Evolutionary conservation across 2,113 vertebrate genomes (phyloP).

Genomic region (Gobio gobio): DNA sequence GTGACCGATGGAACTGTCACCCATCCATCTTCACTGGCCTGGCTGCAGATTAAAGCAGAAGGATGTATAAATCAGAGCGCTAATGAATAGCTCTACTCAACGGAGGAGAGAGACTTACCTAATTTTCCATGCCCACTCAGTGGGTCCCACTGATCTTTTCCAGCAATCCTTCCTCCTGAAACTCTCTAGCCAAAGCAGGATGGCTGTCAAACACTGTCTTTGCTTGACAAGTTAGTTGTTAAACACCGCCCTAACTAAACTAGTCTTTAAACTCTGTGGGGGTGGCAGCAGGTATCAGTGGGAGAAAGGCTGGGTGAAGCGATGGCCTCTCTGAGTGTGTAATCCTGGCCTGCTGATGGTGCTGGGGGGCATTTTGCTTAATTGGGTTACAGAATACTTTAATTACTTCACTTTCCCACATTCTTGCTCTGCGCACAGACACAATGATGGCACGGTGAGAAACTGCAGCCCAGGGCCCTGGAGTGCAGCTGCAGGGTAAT

Average conservation of each 20-base stretch:
- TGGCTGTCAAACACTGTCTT: constrained; percentile 14
- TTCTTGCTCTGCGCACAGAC: constrained; percentile 62
- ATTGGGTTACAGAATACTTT: constrained; percentile 78
- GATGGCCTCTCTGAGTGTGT: background rate
- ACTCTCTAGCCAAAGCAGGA: constrained; percentile 3
- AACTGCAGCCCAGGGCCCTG: constrained; percentile 57
- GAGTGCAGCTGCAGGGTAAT: constrained; percentile 78
- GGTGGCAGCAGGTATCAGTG: constrained; percentile 39
- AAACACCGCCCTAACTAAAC: constrained; percentile 21
- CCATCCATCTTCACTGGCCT: constrained; percentile 74
- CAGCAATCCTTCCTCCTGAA: background rate
- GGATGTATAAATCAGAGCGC: constrained; percentile 70
- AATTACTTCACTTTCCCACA: constrained; percentile 76
- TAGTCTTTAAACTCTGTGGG: constrained; percentile 26
- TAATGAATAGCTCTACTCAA: constrained; percentile 71
- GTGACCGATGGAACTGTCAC: constrained; percentile 73
- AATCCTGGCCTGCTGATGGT: constrained; percentile 39
- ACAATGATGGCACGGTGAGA: constrained; percentile 57
- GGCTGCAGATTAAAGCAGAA: constrained; percentile 70
- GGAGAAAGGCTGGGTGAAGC: constrained; percentile 2
- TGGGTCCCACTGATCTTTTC: constrained; percentile 7
- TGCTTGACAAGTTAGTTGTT: constrained; percentile 14
- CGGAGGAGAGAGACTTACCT: constrained; percentile 31
- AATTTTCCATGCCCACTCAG: constrained; percentile 11
- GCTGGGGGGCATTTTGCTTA: constrained; percentile 61